Percentiles rank a stretch among this genome's conserved stretches.
Conservation (phyloP, 2,888 invertebrate genomes). For the Leptothorax acervorum region DNA sequence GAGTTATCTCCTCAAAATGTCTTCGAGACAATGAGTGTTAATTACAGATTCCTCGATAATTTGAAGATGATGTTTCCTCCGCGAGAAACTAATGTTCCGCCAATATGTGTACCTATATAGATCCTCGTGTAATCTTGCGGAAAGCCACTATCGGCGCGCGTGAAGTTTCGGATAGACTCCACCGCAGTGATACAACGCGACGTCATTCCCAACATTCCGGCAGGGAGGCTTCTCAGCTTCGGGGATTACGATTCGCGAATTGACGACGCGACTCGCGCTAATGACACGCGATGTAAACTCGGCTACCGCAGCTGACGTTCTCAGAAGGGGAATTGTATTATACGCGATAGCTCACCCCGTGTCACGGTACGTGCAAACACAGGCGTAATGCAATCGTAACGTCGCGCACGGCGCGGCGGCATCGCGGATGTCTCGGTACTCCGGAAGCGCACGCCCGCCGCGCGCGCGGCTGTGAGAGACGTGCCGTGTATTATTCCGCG, state of each 20-base stretch:
- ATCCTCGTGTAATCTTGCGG: neutral
- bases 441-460: neutral
- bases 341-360: constrained; percentile 37
- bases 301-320: constrained; percentile 51
- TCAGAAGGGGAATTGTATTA: constrained; percentile 50
- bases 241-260: constrained; percentile 45
- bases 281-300: constrained; percentile 60
- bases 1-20: neutral
- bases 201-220: neutral
- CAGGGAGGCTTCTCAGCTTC: neutral
- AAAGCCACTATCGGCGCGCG: neutral
- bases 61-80: neutral
- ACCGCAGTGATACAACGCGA: neutral
- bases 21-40: neutral
- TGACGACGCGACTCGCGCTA: constrained; percentile 48
- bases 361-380: constrained; percentile 25
- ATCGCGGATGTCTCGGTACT: constrained; percentile 8
- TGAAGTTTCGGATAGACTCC: constrained; percentile 14
- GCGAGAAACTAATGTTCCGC: neutral
- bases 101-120: neutral
- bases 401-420: neutral
- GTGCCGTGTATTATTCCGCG: constrained; percentile 36
- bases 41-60: neutral
- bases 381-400: constrained; percentile 34
- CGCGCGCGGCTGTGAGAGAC: neutral